Percentiles rank a stretch among this genome's conserved stretches.
phyloP scores from a whole-genome alignment of 1,140 invertebrate species.

The Camponotus floridanus region DNA sequence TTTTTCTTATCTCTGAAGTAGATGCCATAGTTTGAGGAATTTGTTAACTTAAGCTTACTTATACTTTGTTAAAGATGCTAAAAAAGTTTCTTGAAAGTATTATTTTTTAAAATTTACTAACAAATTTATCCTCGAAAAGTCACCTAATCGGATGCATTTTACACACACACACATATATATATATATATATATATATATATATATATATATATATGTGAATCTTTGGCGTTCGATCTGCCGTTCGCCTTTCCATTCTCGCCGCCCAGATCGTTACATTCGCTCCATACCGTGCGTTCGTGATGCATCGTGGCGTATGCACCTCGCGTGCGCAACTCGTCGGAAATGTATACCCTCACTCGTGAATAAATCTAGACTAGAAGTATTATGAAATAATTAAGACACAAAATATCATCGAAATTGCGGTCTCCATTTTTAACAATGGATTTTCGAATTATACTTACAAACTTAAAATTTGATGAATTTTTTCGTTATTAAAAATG shows the following conservation, averaged over 20 bases:
- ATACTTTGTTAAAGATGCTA: not conserved
- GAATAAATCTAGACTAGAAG: slow-evolving; percentile 5
- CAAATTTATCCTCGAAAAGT: too few relatives aligned
- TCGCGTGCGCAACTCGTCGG: not conserved
- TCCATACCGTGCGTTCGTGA: slow-evolving; percentile 12
- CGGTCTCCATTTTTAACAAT: not conserved
- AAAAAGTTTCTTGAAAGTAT: not conserved
- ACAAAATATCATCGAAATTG: not conserved
- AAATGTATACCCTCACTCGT: slow-evolving; percentile 23
- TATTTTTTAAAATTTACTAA: too few relatives aligned
- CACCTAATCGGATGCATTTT: too few relatives aligned
- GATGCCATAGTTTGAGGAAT: not conserved
- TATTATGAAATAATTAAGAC: not conserved
- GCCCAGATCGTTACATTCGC: slow-evolving; percentile 13
- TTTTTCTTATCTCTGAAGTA: not conserved
- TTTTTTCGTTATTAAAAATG: not conserved
- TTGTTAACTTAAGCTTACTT: not conserved
- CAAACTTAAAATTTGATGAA: not conserved
- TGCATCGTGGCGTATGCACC: slow-evolving; percentile 20
- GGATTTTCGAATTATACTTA: not conserved
- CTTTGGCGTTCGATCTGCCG: not conserved
- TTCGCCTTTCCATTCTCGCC: slow-evolving; percentile 10
- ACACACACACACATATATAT: too few relatives aligned
- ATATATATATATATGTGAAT: too few relatives aligned
- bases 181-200: too few relatives aligned